Conservation (phyloP, 2,888 invertebrate species). For the Eretmocerus hayati region DNA sequence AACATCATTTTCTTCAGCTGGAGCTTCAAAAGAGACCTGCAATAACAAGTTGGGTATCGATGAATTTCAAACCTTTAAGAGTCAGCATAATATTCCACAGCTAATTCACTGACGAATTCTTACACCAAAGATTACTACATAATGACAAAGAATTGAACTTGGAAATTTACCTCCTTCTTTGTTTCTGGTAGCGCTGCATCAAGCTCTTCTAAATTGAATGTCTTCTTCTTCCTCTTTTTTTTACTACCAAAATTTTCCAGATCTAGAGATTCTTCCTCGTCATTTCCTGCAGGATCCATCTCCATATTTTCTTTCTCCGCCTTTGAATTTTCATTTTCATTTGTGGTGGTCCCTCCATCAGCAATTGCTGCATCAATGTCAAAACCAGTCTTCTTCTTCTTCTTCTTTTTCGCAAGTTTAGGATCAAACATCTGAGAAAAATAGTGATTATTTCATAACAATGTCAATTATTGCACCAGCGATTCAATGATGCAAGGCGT, state of each 20-base stretch:
- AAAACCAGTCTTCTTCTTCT: slow-evolving; percentile 92
- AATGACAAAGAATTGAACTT: not conserved
- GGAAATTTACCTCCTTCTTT: slow-evolving; percentile 47
- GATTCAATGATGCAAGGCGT: too few species aligned
- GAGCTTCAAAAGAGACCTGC: too few species aligned
- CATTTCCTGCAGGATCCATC: slow-evolving; percentile 44
- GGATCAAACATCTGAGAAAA: slow-evolving; percentile 73
- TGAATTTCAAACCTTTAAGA: too few species aligned
- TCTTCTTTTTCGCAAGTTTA: slow-evolving; percentile 71
- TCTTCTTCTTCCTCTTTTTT: slow-evolving; percentile 81
- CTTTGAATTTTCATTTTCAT: slow-evolving; percentile 54
- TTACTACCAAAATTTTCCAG: slow-evolving; percentile 81
- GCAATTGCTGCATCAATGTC: slow-evolving; percentile 81
- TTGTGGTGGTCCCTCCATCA: slow-evolving; percentile 53
- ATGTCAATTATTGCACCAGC: too few species aligned
- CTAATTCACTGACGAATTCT: not conserved
- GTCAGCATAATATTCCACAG: not conserved
- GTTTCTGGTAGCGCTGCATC: slow-evolving; percentile 70
- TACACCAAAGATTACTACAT: not conserved
- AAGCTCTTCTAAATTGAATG: slow-evolving; percentile 79
- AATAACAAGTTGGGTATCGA: too few species aligned
- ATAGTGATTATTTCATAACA: too few species aligned
- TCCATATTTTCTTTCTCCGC: slow-evolving; percentile 51
- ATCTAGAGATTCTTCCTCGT: slow-evolving; percentile 68
- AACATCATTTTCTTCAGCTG: slow-evolving; percentile 58